Evolutionary conservation across 2,113 vertebrate species (phyloP), one percentile per base, ranked within the genome.

Genomic region (Platichthys stellatus): DNA sequence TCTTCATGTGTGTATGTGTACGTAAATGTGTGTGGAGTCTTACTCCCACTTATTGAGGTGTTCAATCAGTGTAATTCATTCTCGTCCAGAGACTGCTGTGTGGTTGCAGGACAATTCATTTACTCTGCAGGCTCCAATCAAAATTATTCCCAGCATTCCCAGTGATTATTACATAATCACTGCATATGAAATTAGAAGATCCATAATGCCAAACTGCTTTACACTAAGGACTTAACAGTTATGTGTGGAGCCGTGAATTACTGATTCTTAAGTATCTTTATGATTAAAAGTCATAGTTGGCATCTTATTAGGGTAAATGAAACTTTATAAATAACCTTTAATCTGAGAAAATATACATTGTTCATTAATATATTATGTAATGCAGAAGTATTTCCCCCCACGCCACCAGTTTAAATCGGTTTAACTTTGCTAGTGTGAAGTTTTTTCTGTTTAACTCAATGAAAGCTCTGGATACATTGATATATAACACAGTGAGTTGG

Each of bases 31-130:
- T 58, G 65, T 74, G 79, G 26, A 65, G 75, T 63, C 38, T 4
- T 15, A 62, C 78, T 83, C 76, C 66, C 88, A 87, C 82, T 92
- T 89, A 89, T 71, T 79, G 88, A 91, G 90, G 90, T 93, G 90
- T 92, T 92, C 88, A 92, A 92, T 93, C 90, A 93, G 92, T 88
- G 76, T 93, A 93, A 93, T 93, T 93, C 90, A 91, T 92, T 88
- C 87, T 85, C 88, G 76, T 80, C 86, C 80, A 78, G 92, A 91
- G 92, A 91, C 76, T 83, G 80, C 74, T 81, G 89, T 91, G 90
- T 77, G 92, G 90, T 89, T 86, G 69, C 80, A 85, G 89, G 88
- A 89, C 89, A 61, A 91, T 92, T 92, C 90, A 92, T 93, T 93
- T 90, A 81, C 92, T 91, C 90, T 86, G 86, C 92, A 89, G 86